Evolutionary conservation across 1,140 invertebrate genomes (phyloP), one percentile per base, ranked within the genome.

Genomic region (Meloidogyne exigua): DNA sequence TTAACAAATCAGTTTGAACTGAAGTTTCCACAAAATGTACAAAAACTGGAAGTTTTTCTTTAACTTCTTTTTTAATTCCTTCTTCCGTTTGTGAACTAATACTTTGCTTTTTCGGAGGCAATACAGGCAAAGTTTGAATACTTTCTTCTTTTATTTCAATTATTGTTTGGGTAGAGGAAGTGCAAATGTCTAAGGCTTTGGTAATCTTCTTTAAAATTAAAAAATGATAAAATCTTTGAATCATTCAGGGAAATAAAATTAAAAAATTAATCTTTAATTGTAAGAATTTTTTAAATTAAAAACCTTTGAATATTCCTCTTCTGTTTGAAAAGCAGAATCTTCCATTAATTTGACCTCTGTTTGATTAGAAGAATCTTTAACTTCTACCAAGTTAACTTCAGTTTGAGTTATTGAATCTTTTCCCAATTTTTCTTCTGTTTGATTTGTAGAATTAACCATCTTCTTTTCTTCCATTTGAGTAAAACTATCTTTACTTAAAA

Each of bases 1-100:
- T 39, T 39, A 39, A 39, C n/a, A 57, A 57, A 1, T 64, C 71
- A 25, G 71, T 72, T 64, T 72, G 71, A 13, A 73, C 21, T 7
- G 23, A n/a, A 64, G 57, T 32, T 64, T 73, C 49, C 1, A 57
- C 18, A 57, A 57, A 57, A 57, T 57, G 18, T 9, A 57, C n/a
- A 0, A 57, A 4, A n/a, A n/a, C 49, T 15, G 49, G 49, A n/a
- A n/a, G 13, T 57, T 57, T 4, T 39, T 39, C 36, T 39, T 39
- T 10, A n/a, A 7, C 4, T 39, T 39, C 36, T 39, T 39, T 10
- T 57, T 5, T 57, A 57, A 57, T 5, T 57, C n/a, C n/a, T n/a
- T 57, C 18, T 57, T 57, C 49, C n/a, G 49, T 57, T n/a, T 57
- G 49, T n/a, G 9, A 57, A 21, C 49, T n/a, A 7, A 57, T n/a